phyloP scores from a whole-genome alignment of 1,140 invertebrate genomes.

The Conus betulinus region DNA sequence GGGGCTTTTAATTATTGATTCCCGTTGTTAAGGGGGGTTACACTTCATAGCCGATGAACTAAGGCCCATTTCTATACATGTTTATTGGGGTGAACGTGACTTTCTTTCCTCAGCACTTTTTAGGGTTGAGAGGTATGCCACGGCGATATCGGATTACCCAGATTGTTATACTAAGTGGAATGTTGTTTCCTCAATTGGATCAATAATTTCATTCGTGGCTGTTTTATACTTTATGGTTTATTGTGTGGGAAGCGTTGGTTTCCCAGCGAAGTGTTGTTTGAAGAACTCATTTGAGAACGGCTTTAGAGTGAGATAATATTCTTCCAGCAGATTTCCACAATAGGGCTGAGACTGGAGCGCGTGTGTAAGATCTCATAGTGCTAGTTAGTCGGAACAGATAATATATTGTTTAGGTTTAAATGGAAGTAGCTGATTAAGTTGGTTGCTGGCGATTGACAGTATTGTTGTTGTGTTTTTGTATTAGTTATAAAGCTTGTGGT shows the following conservation, averaged over 20 bases:
- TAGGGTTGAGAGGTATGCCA: slow-evolving; percentile 85
- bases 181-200: slow-evolving; percentile 81
- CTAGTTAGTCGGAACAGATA: too few species aligned
- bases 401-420: too few species aligned
- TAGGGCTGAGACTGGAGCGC: slow-evolving; percentile 15
- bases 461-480: too few species aligned
- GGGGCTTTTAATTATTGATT: slow-evolving; percentile 82
- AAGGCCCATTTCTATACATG: slow-evolving; percentile 60
- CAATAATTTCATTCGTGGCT: slow-evolving; percentile 78
- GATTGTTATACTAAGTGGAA: slow-evolving; percentile 82
- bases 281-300: background rate
- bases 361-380: too few species aligned
- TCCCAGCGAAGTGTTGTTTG: slow-evolving; percentile 77
- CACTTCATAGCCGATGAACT: slow-evolving; percentile 75
- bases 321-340: slow-evolving; percentile 26
- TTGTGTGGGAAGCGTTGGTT: slow-evolving; percentile 77
- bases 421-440: too few species aligned
- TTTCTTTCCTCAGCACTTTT: slow-evolving; percentile 87
- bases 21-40: slow-evolving; percentile 80
- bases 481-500: too few species aligned
- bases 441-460: too few species aligned
- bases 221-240: slow-evolving; percentile 78
- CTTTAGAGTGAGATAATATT: slow-evolving; percentile 31
- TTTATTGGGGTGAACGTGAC: slow-evolving; percentile 80
- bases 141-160: slow-evolving; percentile 84